Base-by-base conservation (phyloP, 1,140 invertebrate species). In the Marisa cornuarietis region DNA sequence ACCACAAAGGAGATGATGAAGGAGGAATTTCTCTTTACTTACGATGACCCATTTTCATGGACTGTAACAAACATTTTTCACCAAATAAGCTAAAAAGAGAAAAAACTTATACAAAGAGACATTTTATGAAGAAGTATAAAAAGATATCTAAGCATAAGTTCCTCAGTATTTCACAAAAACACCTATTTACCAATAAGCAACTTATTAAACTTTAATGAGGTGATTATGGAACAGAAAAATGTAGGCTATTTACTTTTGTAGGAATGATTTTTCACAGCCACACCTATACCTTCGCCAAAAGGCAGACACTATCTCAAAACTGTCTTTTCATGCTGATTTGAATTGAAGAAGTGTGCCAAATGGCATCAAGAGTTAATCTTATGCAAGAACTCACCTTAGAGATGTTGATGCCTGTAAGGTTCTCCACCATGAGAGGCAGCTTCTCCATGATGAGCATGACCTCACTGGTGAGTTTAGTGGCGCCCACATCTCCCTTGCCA, bases 401-500 rank as follows among this genome's bases (percentile, higher is more conserved):
- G 89, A 98, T 96, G 87, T 98, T 96, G 49, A 98, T 96, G 42
- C 97, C 97, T 81, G 97, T 98, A 84, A 99, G 93, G 63, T 92
- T 94, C 88, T 97, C 96, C 1, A 99, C 96, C 83, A 98, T 93
- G 83, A 95, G 94, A 42, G 97, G 97, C 84, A 99, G 95, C 90
- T 95, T 95, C 84, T 95, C 94, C 76, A 99, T 96, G 87, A 99
- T 98, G 86, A 94, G 94, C 83, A 99, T 92, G 16, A 99, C 95
- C 92, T 99, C 97, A 72, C 95, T 95, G 0, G 97, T 98, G 71
- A 99, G 91, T 92, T 98, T 98, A 81, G 96, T 94, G 7, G 97
- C 97, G 65, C 97, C 97, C 58, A 99, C 92, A 71, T 97, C 95
- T 76, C 96, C 96, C 81, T 94, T 94, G n/a, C 97, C 97, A 85